Evolutionary conservation across 2,888 invertebrate species (phyloP).

Genomic region (Gymnocheta viridis): DNA sequence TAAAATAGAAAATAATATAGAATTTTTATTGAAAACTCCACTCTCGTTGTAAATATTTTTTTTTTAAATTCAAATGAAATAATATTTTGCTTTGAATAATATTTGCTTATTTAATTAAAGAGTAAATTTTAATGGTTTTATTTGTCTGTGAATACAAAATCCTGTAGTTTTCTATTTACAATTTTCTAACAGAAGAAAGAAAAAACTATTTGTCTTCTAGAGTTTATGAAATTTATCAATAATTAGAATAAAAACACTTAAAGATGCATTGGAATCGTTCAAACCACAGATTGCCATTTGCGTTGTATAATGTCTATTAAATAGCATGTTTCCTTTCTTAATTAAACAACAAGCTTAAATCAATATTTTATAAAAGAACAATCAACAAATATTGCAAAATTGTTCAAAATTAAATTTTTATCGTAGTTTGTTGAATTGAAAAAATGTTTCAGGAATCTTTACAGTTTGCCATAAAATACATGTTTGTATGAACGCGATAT

Average conservation of each 20-base stretch:
- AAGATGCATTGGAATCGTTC: background rate
- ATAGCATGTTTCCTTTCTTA: background rate
- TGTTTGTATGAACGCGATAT: background rate
- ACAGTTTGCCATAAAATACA: background rate
- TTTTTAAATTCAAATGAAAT: background rate
- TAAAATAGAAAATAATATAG: background rate
- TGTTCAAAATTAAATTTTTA: background rate
- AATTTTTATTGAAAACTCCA: background rate
- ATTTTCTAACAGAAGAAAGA: background rate
- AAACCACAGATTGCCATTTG: background rate
- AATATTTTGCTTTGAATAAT: background rate
- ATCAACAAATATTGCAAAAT: background rate
- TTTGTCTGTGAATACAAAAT: background rate
- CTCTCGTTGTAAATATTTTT: too few species aligned
- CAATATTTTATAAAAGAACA: too few species aligned
- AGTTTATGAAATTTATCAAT: background rate
- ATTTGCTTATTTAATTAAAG: background rate
- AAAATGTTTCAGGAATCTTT: background rate
- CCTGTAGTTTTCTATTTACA: background rate
- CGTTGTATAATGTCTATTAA: background rate
- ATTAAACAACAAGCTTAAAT: too few species aligned
- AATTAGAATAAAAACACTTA: background rate
- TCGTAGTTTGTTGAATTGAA: background rate
- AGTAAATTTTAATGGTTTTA: background rate
- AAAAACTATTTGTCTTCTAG: background rate